Evolutionary conservation across 2,888 invertebrate species (phyloP).

Genomic region (Trachelus troglodyta): DNA sequence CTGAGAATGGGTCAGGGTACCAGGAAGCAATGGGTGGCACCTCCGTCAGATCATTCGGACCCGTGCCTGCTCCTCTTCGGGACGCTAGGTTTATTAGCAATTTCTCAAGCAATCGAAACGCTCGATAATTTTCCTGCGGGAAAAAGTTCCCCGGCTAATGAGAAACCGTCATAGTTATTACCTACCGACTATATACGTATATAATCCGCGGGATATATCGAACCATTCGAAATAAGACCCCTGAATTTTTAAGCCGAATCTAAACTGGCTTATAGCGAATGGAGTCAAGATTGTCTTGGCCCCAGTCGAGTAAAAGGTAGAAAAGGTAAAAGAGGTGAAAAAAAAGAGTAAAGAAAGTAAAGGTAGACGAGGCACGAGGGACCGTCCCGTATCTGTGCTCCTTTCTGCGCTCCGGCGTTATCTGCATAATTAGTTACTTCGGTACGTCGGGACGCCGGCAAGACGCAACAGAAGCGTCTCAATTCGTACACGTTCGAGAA

Average conservation of each 20-base stretch:
- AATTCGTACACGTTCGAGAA: conserved; percentile 38
- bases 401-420: conserved; percentile 47
- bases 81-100: conserved; percentile 49
- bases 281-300: not conserved
- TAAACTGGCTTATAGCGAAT: not conserved
- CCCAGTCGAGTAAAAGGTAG: not conserved
- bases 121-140: conserved; percentile 49
- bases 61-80: conserved; percentile 21
- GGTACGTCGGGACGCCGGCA: conserved; percentile 36
- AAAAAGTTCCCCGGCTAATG: conserved; percentile 54
- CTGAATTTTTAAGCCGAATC: not conserved
- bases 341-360: conserved; percentile 17
- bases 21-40: not conserved
- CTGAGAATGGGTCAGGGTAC: not conserved
- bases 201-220: not conserved
- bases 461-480: conserved; percentile 43
- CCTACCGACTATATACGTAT: not conserved
- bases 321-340: not conserved
- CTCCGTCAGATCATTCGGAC: not conserved
- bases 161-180: conserved; percentile 51
- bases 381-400: conserved; percentile 42
- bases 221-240: not conserved
- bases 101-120: conserved; percentile 56
- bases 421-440: conserved; percentile 57
- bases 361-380: conserved; percentile 32